A percentile compares a stretch with the other conserved stretches of the same genome.
Evolutionary conservation across 2,888 invertebrate genomes (phyloP).

Genomic region (Rhagonycha lutea): DNA sequence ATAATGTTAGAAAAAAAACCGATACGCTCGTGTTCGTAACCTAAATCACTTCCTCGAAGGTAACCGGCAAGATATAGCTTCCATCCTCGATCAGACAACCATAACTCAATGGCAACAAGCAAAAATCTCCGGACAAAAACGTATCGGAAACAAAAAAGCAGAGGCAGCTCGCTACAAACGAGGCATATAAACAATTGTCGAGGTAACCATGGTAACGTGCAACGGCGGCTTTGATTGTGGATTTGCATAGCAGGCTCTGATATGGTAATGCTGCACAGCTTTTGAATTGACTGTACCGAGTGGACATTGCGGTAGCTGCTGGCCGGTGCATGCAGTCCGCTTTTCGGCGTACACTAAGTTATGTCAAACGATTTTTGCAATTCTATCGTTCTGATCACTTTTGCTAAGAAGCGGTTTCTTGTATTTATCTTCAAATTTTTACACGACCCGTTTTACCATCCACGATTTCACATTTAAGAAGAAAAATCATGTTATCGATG

Average conservation of each 20-base stretch:
- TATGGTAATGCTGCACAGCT: slow-evolving; percentile 53
- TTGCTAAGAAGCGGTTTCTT: slow-evolving; percentile 35
- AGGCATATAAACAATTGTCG: slow-evolving; percentile 54
- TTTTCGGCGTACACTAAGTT: slow-evolving; percentile 54
- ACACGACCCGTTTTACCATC: background rate
- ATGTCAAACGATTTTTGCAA: slow-evolving; percentile 52
- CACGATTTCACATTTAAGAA: background rate
- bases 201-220: slow-evolving; percentile 51
- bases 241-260: slow-evolving; percentile 55
- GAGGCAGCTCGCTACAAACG: slow-evolving; percentile 52
- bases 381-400: slow-evolving; percentile 39
- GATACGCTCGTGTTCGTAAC: slow-evolving; percentile 34
- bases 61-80: slow-evolving; percentile 36
- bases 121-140: slow-evolving; percentile 52
- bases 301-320: slow-evolving; percentile 51
- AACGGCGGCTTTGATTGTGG: slow-evolving; percentile 53
- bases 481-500: background rate
- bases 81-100: slow-evolving; percentile 43
- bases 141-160: slow-evolving; percentile 47
- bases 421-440: background rate
- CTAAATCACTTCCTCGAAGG: slow-evolving; percentile 49
- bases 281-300: slow-evolving; percentile 50
- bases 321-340: slow-evolving; percentile 41
- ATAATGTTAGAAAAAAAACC: slow-evolving; percentile 28
- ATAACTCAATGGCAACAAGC: slow-evolving; percentile 51